These are phyloP conservation scores for Xylota sylvarum DNA, from an alignment of 2,888 invertebrate genomes.

Conservation along the genomic window DNA sequence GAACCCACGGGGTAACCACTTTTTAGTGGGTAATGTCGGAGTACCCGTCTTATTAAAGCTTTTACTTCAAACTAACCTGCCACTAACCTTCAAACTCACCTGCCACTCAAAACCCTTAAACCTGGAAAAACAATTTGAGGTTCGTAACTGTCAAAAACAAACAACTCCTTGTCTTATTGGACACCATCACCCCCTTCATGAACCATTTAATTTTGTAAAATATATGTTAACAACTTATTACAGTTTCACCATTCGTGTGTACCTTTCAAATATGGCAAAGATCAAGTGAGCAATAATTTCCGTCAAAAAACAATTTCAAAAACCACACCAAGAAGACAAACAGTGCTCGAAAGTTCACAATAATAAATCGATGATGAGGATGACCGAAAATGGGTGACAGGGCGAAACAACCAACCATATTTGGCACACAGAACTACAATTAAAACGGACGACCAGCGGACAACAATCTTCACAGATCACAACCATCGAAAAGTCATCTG, in stretches of 20 bases:
- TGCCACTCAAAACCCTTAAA: too few relatives aligned
- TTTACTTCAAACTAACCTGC: too few relatives aligned
- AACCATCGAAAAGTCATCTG: constrained; percentile 10
- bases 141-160: not conserved
- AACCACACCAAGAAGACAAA: not conserved
- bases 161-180: not conserved
- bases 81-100: too few relatives aligned
- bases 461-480: constrained; percentile 11
- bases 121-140: too few relatives aligned
- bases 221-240: not conserved
- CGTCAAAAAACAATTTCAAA: too few relatives aligned
- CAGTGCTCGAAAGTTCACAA: not conserved
- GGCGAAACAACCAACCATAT: constrained; percentile 23
- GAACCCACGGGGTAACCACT: too few relatives aligned
- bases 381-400: constrained; percentile 34
- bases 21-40: too few relatives aligned
- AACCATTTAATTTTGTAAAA: not conserved
- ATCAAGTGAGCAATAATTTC: constrained; percentile 28
- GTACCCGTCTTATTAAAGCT: too few relatives aligned
- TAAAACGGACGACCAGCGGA: constrained; percentile 6
- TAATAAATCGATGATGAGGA: constrained; percentile 11
- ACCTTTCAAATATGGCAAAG: constrained; percentile 3
- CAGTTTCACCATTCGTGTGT: not conserved
- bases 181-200: too few relatives aligned
- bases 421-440: constrained; percentile 17